Evolutionary conservation across 1,140 invertebrate species (phyloP).

Genomic region (Meloidogyne chitwoodi): DNA sequence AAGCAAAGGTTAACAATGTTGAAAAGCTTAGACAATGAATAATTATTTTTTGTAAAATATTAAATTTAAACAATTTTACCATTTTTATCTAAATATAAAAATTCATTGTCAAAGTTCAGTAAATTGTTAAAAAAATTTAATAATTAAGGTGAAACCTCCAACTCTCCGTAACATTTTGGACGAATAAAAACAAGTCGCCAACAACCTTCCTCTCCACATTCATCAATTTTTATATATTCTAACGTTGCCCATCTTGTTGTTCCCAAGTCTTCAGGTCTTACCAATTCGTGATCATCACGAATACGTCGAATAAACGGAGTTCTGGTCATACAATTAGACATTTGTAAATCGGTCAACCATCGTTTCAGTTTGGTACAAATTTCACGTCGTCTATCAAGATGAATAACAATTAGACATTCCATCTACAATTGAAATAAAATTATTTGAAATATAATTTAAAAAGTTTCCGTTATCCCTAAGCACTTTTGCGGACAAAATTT

Average conservation of each 20-base stretch:
- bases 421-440: background rate
- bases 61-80: too few relatives aligned
- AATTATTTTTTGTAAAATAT: too few relatives aligned
- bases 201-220: background rate
- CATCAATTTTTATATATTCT: background rate
- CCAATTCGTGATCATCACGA: background rate
- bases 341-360: background rate
- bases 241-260: conserved; percentile 8
- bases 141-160: background rate
- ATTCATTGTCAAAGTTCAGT: too few relatives aligned
- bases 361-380: background rate
- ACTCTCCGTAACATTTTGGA: background rate
- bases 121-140: too few relatives aligned
- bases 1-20: too few relatives aligned
- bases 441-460: too few relatives aligned
- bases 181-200: conserved; percentile 14
- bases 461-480: too few relatives aligned
- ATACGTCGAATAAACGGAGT: conserved; percentile 8
- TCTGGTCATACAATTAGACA: background rate
- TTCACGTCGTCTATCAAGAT: background rate
- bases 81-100: too few relatives aligned
- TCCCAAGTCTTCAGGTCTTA: background rate
- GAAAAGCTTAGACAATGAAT: too few relatives aligned
- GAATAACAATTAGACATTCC: conserved; percentile 6
- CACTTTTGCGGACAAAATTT: too few relatives aligned